Base-by-base conservation (phyloP, 2,797 vertebrate genomes). In the Enteromius treurensis region DNA sequence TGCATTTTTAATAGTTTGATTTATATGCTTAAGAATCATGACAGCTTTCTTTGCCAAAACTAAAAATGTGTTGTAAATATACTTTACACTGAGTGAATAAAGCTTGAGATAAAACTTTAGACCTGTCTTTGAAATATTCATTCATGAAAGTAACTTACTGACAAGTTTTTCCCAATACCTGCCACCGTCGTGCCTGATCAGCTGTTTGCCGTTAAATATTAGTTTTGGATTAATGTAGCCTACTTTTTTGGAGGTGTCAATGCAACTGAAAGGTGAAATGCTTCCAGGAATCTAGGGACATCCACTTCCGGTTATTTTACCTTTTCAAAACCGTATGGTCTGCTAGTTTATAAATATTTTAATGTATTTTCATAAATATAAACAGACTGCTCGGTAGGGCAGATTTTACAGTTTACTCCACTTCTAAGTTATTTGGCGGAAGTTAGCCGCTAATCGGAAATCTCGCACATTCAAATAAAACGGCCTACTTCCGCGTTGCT, bases 1-100 rank as follows among this genome's bases (percentile, higher is more conserved):
- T 84, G 21, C 69, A 83, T 64, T 74, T 47, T 15, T 45, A 47
- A 79, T 83, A 78, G 79, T 79, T 53, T 77, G 49, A 75, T 79
- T 83, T 82, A 32, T 83, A 64, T 69, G 53, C 79, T 71, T 32
- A 60, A 37, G 60, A 58, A 67, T 73, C 7, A 74, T 80, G 58
- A 85, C 75, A 15, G 58, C 79, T 83, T 83, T 81, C 42, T 80
- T 79, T 77, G 73, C 84, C 77, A 84, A 86, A 86, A 68, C 68
- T 77, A 70, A 78, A 62, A 75, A 74, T 81, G 75, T 79, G 81
- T 80, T 87, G 86, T 86, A 88, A 78, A 88, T 84, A 83, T 71
- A 47, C 3, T 14, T 47, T 47, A 51, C 78, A 68, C 68, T 4
- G 82, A 74, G 85, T 80, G 65, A 86, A 83, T 85, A 88, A 89